A percentile compares a stretch with the other conserved stretches of the same genome.
phyloP scores from a whole-genome alignment of 2,888 invertebrate genomes.

The Thera obeliscata region DNA sequence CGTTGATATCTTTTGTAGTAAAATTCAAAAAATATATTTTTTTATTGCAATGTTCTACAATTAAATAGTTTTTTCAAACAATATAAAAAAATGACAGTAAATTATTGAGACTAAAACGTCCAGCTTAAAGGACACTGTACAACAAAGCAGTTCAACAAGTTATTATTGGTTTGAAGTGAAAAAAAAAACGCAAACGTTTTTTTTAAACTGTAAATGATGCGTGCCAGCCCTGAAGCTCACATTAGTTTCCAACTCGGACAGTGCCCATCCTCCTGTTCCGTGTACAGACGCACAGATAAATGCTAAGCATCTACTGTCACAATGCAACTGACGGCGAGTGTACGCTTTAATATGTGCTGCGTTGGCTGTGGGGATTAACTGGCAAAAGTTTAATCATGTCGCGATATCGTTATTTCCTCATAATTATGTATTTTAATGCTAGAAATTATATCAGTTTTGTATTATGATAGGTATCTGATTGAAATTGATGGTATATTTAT shows the following conservation, averaged over 20 bases:
- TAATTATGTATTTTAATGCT: too few relatives aligned
- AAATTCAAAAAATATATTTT: not conserved
- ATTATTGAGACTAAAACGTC: too few relatives aligned
- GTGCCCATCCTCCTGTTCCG: conserved; percentile 65
- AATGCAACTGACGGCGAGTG: conserved; percentile 46
- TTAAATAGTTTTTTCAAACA: too few relatives aligned
- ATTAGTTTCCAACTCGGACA: conserved; percentile 74
- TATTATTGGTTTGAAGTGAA: too few relatives aligned
- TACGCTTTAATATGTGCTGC: conserved; percentile 25
- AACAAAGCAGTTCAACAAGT: too few relatives aligned
- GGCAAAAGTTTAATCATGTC: not conserved
- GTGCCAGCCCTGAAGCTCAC: conserved; percentile 60
- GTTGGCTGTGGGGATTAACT: conserved; percentile 6
- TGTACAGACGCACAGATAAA: conserved; percentile 59
- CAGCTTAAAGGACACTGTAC: too few relatives aligned
- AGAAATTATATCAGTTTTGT: too few relatives aligned
- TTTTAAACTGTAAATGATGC: not conserved
- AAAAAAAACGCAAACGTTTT: too few relatives aligned
- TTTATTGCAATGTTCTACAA: not conserved
- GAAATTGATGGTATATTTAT: too few relatives aligned
- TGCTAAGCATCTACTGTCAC: conserved; percentile 46
- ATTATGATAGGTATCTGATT: too few relatives aligned
- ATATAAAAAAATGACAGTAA: too few relatives aligned
- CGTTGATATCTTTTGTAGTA: conserved; percentile 25
- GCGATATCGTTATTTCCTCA: too few relatives aligned